Conservation (phyloP, 2,888 invertebrate genomes). For the Philonicus albiceps region DNA sequence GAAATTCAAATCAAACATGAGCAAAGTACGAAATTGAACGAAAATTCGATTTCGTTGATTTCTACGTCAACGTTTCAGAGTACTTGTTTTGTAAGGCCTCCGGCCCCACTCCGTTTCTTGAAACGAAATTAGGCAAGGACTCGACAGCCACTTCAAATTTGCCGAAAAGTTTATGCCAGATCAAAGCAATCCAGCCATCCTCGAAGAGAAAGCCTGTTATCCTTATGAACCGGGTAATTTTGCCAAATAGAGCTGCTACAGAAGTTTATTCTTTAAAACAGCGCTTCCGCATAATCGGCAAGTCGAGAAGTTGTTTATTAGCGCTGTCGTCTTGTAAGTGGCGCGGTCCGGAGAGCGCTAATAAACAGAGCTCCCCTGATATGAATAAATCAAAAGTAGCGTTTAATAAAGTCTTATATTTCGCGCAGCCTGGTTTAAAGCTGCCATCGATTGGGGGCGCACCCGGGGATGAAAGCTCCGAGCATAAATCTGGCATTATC, state of each 20-base stretch:
- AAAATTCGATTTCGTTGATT: background rate
- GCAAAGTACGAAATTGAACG: background rate
- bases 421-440: conserved; percentile 14
- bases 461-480: conserved; percentile 35
- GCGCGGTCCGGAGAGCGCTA: background rate
- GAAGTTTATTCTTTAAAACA: background rate
- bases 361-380: background rate
- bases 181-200: background rate
- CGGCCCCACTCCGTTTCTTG: background rate
- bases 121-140: background rate
- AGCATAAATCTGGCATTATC: conserved; percentile 42
- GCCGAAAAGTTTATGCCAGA: background rate
- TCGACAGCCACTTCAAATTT: background rate
- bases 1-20: background rate
- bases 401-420: conserved; percentile 17
- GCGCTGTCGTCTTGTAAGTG: background rate
- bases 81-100: background rate
- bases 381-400: conserved; percentile 4
- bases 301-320: background rate
- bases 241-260: background rate
- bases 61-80: background rate
- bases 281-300: background rate
- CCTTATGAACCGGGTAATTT: background rate
- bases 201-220: background rate
- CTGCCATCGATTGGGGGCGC: conserved; percentile 18